Percentiles rank a stretch among this genome's conserved stretches.
These are phyloP conservation scores for Cossypha dichroa DNA, from an alignment of 2,797 vertebrate genomes.

Conservation along the genomic window DNA sequence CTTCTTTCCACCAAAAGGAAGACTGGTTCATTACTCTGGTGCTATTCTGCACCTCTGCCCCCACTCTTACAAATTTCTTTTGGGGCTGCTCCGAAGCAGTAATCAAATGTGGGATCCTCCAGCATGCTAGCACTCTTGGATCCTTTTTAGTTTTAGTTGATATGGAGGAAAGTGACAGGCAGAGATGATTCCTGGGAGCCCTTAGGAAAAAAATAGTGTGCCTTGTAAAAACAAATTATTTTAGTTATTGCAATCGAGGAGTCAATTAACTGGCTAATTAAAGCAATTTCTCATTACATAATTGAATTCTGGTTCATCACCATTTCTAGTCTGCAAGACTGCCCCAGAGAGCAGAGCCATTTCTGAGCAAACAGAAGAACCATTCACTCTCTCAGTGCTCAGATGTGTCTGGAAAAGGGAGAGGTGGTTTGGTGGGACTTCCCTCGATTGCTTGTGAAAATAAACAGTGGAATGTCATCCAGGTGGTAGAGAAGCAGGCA, in stretches of 20 bases:
- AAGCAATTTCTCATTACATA: constrained; percentile 66
- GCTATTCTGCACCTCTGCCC: not conserved
- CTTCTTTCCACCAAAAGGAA: not conserved
- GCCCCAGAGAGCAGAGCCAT: constrained; percentile 26
- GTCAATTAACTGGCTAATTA: constrained; percentile 71
- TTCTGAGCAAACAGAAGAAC: not conserved
- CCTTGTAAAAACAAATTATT: constrained; percentile 46
- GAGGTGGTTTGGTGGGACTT: not conserved
- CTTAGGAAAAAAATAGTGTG: not conserved
- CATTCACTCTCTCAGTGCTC: accelerated
- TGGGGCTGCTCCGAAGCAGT: not conserved
- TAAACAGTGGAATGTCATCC: not conserved
- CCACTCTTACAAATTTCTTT: not conserved
- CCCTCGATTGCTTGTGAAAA: not conserved
- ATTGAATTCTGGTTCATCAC: constrained; percentile 61
- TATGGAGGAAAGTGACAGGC: not conserved
- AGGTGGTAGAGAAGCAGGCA: not conserved
- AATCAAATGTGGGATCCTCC: not conserved
- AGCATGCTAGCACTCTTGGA: not conserved
- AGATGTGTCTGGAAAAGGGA: not conserved
- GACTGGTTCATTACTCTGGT: not conserved
- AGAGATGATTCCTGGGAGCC: not conserved
- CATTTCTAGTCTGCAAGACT: not conserved
- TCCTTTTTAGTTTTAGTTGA: not conserved
- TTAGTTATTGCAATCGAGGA: constrained; percentile 50